phyloP scores from a whole-genome alignment of 1,140 invertebrate genomes.

The Tetramorium alpestre region DNA sequence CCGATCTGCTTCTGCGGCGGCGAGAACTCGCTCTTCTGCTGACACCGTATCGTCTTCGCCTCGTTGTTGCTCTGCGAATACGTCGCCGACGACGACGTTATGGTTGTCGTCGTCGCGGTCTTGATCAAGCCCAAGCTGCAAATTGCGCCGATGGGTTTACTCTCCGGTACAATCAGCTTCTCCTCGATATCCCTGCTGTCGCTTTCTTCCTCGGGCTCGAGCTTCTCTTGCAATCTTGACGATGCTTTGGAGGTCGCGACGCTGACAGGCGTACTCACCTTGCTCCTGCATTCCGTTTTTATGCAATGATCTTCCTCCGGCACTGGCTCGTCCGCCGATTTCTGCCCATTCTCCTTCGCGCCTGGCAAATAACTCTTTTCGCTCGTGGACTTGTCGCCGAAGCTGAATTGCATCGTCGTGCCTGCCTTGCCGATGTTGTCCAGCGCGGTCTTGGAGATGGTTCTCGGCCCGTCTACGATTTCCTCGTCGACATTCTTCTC shows the following conservation, averaged over 20 bases:
- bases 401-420: constrained; percentile 88
- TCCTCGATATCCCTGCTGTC: constrained; percentile 41
- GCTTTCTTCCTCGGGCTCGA: constrained; percentile 62
- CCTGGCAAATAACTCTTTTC: constrained; percentile 85
- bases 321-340: constrained; percentile 63
- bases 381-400: constrained; percentile 78
- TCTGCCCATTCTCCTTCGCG: constrained; percentile 78
- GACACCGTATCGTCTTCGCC: constrained; percentile 78
- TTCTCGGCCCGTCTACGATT: constrained; percentile 79
- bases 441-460: constrained; percentile 87
- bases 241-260: neutral
- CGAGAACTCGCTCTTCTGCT: constrained; percentile 77
- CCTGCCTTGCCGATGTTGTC: constrained; percentile 90
- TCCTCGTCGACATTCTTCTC: constrained; percentile 48
- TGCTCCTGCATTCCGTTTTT: constrained; percentile 34
- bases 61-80: constrained; percentile 80
- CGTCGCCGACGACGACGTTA: constrained; percentile 40
- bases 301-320: constrained; percentile 12
- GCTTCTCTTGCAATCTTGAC: constrained; percentile 61
- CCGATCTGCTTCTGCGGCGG: constrained; percentile 87
- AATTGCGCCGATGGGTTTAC: constrained; percentile 78
- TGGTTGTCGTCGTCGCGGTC: constrained; percentile 54
- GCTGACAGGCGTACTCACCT: constrained; percentile 24
- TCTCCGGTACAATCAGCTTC: constrained; percentile 65
- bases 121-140: constrained; percentile 79